Conservation (phyloP, 2,797 vertebrate genomes). For the Alectoris magna region DNA sequence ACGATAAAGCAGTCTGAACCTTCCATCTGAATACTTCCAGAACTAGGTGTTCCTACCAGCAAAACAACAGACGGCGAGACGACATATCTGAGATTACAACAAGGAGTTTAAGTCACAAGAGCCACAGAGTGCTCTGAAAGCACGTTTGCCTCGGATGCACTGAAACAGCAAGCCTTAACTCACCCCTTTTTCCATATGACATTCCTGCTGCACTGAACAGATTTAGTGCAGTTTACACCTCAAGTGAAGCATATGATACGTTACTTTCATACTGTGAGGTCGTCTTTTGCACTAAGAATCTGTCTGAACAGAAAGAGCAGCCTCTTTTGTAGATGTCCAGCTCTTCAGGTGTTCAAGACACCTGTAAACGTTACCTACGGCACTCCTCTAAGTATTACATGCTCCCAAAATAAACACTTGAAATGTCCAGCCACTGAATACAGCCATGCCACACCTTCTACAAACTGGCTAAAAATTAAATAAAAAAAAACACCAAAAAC, state of each 20-base stretch:
- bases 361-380: neutral
- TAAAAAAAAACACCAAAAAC: neutral
- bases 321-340: neutral
- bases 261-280: neutral
- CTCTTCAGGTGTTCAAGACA: neutral
- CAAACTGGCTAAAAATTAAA: neutral
- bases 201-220: neutral
- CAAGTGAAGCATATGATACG: neutral
- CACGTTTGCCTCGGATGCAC: neutral
- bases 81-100: neutral
- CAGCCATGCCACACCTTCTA: neutral
- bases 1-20: neutral
- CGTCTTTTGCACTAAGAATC: neutral
- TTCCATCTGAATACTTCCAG: neutral
- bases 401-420: neutral
- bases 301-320: neutral
- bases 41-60: neutral
- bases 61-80: neutral
- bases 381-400: rapidly evolving
- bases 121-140: neutral
- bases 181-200: neutral
- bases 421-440: neutral
- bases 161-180: neutral
- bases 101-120: neutral
- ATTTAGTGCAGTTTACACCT: neutral